Conservation (phyloP, 2,113 vertebrate genomes). For the Zosterops pallidus region DNA sequence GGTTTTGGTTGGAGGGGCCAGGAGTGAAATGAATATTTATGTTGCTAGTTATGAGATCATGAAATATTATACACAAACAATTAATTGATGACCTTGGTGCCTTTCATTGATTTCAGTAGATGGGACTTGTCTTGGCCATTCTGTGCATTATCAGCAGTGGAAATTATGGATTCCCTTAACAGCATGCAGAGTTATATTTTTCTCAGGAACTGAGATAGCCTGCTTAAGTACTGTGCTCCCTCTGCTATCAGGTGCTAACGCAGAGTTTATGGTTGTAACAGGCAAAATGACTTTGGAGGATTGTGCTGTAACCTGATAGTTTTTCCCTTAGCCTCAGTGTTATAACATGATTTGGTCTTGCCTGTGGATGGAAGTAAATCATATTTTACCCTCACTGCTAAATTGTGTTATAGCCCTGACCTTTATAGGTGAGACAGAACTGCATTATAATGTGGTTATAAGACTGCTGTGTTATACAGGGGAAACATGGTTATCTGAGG, state of each 20-base stretch:
- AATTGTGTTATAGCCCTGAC: slow-evolving; percentile 66
- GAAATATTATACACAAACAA: background rate
- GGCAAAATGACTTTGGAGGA: slow-evolving; percentile 65
- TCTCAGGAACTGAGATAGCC: slow-evolving; percentile 11
- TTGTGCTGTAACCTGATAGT: slow-evolving; percentile 68
- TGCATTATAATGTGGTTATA: slow-evolving; percentile 52
- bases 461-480: slow-evolving; percentile 43
- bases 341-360: slow-evolving; percentile 66
- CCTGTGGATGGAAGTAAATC: slow-evolving; percentile 65
- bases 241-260: slow-evolving; percentile 55
- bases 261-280: slow-evolving; percentile 66
- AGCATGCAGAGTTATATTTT: slow-evolving; percentile 13
- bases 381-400: slow-evolving; percentile 61
- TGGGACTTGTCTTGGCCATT: background rate
- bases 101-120: slow-evolving; percentile 5
- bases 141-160: background rate
- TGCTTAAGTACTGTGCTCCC: slow-evolving; percentile 54
- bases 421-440: slow-evolving; percentile 64
- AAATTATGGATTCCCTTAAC: slow-evolving; percentile 31
- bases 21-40: background rate
- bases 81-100: slow-evolving; percentile 6
- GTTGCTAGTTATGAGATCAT: background rate
- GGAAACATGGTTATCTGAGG: slow-evolving; percentile 33
- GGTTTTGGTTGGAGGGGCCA: background rate
- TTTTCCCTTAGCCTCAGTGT: slow-evolving; percentile 41